Evolutionary conservation across 2,797 vertebrate genomes (phyloP).

Genomic region (Semaprochilodus insignis): DNA sequence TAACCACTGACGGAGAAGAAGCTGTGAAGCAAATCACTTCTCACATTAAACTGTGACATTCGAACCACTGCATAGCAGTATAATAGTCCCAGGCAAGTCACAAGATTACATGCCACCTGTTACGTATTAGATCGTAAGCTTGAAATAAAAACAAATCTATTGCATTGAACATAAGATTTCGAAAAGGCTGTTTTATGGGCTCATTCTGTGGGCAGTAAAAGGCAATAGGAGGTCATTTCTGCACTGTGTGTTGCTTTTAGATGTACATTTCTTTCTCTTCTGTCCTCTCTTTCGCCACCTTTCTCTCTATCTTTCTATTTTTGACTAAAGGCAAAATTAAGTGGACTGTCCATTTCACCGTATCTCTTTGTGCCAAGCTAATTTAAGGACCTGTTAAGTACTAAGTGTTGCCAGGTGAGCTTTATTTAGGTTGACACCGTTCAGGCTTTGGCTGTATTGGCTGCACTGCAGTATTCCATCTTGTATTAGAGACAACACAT

Average conservation of each 20-base stretch:
- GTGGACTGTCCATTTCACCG: not conserved
- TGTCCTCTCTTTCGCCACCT: not conserved
- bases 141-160: too few relatives aligned
- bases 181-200: not conserved
- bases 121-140: too few relatives aligned
- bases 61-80: too few relatives aligned
- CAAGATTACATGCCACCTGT: too few relatives aligned
- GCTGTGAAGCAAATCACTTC: too few relatives aligned
- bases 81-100: too few relatives aligned
- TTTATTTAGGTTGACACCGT: not conserved
- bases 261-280: not conserved
- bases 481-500: not conserved
- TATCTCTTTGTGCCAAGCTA: not conserved
- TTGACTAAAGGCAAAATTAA: not conserved
- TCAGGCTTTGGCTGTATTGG: not conserved
- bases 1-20: too few relatives aligned
- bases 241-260: too few relatives aligned
- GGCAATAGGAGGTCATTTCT: too few relatives aligned
- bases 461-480: not conserved
- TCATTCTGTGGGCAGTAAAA: not conserved
- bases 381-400: not conserved
- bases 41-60: too few relatives aligned
- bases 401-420: not conserved
- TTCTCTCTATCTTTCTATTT: not conserved
- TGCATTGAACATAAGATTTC: not conserved